phyloP scores from a whole-genome alignment of 2,797 vertebrate genomes.

The Sitta carolinensis region DNA sequence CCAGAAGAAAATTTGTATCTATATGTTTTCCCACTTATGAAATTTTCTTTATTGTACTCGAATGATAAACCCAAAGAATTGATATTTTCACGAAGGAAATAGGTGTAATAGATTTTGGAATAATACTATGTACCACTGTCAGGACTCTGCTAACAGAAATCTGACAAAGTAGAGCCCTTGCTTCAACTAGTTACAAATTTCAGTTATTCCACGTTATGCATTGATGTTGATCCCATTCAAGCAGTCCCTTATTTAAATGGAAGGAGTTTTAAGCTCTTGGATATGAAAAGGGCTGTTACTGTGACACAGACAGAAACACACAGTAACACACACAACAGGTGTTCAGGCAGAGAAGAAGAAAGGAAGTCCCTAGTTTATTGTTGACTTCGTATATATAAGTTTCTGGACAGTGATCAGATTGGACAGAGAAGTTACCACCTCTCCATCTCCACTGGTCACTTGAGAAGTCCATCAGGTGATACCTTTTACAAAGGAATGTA shows the following conservation, averaged over 20 bases:
- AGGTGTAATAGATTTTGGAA: not conserved
- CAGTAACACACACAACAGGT: too few relatives aligned
- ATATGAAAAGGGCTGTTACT: fast-evolving
- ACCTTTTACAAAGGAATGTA: too few relatives aligned
- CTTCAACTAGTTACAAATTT: not conserved
- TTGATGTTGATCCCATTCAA: not conserved
- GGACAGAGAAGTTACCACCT: too few relatives aligned
- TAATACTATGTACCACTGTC: not conserved
- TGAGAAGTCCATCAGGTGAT: too few relatives aligned
- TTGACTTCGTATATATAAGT: too few relatives aligned
- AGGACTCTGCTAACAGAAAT: not conserved
- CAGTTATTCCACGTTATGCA: not conserved
- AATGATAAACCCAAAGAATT: not conserved
- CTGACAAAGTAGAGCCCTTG: not conserved
- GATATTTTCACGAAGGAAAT: not conserved
- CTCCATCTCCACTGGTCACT: too few relatives aligned
- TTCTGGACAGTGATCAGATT: too few relatives aligned
- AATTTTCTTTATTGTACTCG: not conserved
- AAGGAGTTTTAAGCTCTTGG: not conserved
- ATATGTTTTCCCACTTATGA: not conserved
- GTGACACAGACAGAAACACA: too few relatives aligned
- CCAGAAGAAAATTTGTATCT: not conserved
- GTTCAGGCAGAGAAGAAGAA: too few relatives aligned
- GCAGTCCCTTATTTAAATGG: not conserved
- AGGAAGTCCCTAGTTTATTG: too few relatives aligned